Base-by-base conservation (phyloP, 1,140 invertebrate species). In the Pseudoatta argentina region DNA sequence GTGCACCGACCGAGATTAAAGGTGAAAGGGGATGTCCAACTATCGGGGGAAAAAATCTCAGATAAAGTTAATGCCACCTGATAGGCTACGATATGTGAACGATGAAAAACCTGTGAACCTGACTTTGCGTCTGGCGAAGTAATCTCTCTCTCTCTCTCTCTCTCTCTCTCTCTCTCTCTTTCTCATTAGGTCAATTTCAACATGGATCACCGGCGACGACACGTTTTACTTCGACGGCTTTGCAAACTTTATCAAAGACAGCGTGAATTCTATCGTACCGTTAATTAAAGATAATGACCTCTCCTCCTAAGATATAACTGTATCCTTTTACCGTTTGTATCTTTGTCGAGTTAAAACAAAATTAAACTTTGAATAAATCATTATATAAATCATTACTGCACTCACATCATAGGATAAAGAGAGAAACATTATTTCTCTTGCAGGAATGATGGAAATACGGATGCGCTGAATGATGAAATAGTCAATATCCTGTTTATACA, bases 1-100 rank as follows among this genome's bases (percentile, higher is more conserved):
- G 79, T 83, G 79, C 79, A 83, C 27, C 79, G 79, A 83, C 79
- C 79, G 79, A 83, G 79, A 83, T 83, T 83, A 83, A 83, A 83
- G 79, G 69, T 83, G 79, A 83, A 83, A 83, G 69, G 79, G 79
- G 69, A 83, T 27, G 39, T 83, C 79, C 69, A 83, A 83, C 69
- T 51, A 75, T 61, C 79, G 44, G 21, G 63, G 55, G 55, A 83
- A 81, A 83, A 83, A 83, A 61, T 75, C 79, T 83, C 69, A 83
- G 79, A 75, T 83, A 83, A 83, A 83, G 79, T 75, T 83, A 83
- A 83, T 59, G 79, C 69, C 55, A 75, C 24, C 79, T 61, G 79
- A 83, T 83, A 69, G 69, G 55, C 3, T 27, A 27, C 69, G 78
- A 75, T 83, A 83, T 83, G 79, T 83, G 69, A 83, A 44, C 69